phyloP scores from a whole-genome alignment of 2,888 invertebrate species.

The Esperia sulphurella region DNA sequence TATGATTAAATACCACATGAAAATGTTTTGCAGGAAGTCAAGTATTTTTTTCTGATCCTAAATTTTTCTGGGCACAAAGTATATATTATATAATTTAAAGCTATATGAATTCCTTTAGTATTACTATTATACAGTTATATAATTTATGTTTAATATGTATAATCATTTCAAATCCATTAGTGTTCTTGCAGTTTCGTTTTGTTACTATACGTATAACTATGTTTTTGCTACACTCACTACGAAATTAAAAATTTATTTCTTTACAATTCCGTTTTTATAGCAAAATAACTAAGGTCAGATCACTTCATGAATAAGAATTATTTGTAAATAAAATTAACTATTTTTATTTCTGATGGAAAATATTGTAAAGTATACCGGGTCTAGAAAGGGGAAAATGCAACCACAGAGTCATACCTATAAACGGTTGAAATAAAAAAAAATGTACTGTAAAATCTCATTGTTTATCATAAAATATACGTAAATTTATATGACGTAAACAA shows the following conservation, averaged over 20 bases:
- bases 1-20: too few species aligned
- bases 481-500: too few species aligned
- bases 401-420: too few species aligned
- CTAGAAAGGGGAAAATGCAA: too few species aligned
- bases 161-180: slow-evolving; percentile 71
- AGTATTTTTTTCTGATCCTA: too few species aligned
- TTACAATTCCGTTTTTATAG: slow-evolving; percentile 50
- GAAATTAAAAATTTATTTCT: slow-evolving; percentile 34
- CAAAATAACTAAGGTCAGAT: slow-evolving; percentile 22
- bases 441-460: too few species aligned
- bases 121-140: slow-evolving; percentile 33
- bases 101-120: slow-evolving; percentile 44
- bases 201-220: slow-evolving; percentile 41
- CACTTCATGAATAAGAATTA: slow-evolving; percentile 8
- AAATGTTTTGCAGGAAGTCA: too few species aligned
- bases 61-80: background rate
- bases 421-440: too few species aligned
- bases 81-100: slow-evolving; percentile 34
- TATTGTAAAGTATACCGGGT: too few species aligned
- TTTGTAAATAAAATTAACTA: background rate
- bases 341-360: too few species aligned
- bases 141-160: slow-evolving; percentile 33
- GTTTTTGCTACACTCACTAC: slow-evolving; percentile 40
- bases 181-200: slow-evolving; percentile 65
- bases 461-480: too few species aligned